Base-by-base conservation (phyloP, 2,797 vertebrate genomes). In the Malurus leucopterus region DNA sequence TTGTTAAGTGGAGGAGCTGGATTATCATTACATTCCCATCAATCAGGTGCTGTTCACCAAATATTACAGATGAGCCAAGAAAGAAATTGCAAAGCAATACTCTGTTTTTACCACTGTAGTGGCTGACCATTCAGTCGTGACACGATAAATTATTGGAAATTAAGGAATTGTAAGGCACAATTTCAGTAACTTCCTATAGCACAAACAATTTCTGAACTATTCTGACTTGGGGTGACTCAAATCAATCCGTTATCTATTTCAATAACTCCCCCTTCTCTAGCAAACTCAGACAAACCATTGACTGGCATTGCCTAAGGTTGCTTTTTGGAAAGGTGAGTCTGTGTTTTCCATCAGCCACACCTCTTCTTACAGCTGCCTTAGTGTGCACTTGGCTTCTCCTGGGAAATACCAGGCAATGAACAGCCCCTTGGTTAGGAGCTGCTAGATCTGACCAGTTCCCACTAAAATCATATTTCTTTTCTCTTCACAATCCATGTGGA, bases 21-120 rank as follows among this genome's bases (percentile, higher is more conserved):
- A 47, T 94, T 73, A 53, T 38, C 50, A 71, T 68, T 54, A 32
- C 46, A 54, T 81, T 84, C 43, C 74, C 80, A 62, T 84, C 84
- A 86, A 78, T 78, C 90, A 91, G 50, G 68, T 84, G 74, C 30
- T 54, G 16, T 29, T 87, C 70, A 65, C 34, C 0, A 1, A 68
- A 78, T 43, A 69, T 64, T 46, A 62, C 7, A 69, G 41, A 58
- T 41, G 49, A 90, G 26, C 23, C 47, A 86, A 73, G 43, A 80
- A 61, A 73, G 32, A 74, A 14, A 55, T 4, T 70, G 50, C 63
- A 90, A 81, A 83, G 27, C 16, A 74, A 41, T 23, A 59, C 3
- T 8, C 23, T 59, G 9, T 3, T 74, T 80, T 80, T 69, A 54
- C n/a, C 57, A 55, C n/a, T 84, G 29, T n/a, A 58, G 68, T 64